Evolutionary conservation across 2,113 vertebrate species (phyloP).

Genomic region (Cricetomys ansorgei): DNA sequence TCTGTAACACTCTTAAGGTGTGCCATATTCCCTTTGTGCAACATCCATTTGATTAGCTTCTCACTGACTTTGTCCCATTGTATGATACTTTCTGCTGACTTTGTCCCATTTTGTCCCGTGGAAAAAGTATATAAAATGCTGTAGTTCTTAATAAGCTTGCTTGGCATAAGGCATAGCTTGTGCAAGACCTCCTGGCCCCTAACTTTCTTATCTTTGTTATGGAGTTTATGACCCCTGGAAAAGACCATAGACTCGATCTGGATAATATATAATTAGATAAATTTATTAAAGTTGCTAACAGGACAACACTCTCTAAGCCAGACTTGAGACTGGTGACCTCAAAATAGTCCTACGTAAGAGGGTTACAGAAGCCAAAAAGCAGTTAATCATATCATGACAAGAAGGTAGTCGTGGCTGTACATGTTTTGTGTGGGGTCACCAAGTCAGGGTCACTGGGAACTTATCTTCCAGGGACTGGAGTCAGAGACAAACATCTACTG

Average conservation of each 20-base stretch:
- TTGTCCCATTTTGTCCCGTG: background rate
- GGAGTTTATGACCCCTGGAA: background rate
- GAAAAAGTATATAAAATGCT: background rate
- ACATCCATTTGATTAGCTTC: background rate
- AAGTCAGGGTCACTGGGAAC: background rate
- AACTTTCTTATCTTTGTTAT: background rate
- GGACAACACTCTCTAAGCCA: background rate
- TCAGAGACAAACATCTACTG: background rate
- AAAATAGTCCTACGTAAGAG: background rate
- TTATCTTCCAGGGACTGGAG: background rate
- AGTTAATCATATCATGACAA: background rate
- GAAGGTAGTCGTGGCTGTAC: background rate
- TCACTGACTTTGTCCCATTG: background rate
- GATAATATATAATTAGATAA: background rate
- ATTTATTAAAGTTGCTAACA: background rate
- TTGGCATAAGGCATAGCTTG: background rate
- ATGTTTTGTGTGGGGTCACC: background rate
- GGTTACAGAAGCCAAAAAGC: background rate
- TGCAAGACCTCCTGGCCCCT: background rate
- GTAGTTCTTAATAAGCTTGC: background rate
- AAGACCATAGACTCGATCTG: background rate
- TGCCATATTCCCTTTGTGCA: background rate
- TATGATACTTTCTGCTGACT: too few relatives aligned
- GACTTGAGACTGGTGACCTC: background rate
- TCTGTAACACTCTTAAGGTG: background rate